phyloP scores from a whole-genome alignment of 2,797 vertebrate genomes.

The Pantherophis vulpinus region DNA sequence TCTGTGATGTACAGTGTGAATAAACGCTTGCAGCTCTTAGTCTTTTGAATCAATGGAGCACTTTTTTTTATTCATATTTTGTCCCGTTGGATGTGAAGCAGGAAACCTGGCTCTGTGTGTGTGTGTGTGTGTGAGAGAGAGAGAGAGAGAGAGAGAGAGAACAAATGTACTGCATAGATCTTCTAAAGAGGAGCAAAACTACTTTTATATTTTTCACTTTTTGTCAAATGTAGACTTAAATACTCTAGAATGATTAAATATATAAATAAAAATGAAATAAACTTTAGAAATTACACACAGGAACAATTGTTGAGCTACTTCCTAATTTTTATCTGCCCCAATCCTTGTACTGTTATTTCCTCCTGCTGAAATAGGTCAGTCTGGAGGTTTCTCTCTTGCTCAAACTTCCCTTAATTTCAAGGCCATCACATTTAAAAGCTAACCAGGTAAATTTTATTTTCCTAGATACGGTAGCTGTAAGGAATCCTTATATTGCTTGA shows the following conservation, averaged over 20 bases:
- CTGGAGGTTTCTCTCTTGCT: neutral
- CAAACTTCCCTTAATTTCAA: neutral
- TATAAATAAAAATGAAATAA: constrained; percentile 82
- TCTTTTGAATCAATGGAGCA: constrained; percentile 76
- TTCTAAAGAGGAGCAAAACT: constrained; percentile 68
- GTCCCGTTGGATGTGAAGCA: constrained; percentile 78
- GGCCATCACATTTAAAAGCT: accelerated
- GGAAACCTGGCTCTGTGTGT: constrained; percentile 70
- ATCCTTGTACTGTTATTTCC: accelerated
- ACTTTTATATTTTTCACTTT: constrained; percentile 74
- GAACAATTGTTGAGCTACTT: constrained; percentile 66
- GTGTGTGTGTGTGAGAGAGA: neutral
- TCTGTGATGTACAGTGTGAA: constrained; percentile 77
- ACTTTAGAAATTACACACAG: constrained; percentile 75
- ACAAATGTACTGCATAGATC: constrained; percentile 19
- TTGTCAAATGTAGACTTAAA: constrained; percentile 78
- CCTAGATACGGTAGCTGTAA: neutral
- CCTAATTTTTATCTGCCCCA: constrained; percentile 19
- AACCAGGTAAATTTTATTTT: accelerated
- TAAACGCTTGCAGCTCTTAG: constrained; percentile 77
- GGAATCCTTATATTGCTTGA: accelerated
- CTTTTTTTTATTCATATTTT: constrained; percentile 77
- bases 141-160: no score
- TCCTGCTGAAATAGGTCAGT: neutral
- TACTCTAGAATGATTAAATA: constrained; percentile 82